Percentiles rank a stretch among this genome's conserved stretches.
These are phyloP conservation scores for Epinephelus cyanopodus DNA, from an alignment of 2,113 vertebrate species.

Conservation along the genomic window DNA sequence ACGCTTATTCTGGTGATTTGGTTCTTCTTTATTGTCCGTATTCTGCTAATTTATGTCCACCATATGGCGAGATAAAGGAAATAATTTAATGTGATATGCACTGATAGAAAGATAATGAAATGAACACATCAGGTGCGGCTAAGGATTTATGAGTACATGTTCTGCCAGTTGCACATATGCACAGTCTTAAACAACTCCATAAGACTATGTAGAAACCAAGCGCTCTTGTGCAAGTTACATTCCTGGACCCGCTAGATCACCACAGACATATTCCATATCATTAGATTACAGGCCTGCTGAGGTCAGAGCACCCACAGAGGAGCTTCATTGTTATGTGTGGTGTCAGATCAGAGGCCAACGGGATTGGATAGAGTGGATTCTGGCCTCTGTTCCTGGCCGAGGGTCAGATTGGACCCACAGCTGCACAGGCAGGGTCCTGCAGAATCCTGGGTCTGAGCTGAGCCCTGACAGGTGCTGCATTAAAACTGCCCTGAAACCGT, in stretches of 20 bases:
- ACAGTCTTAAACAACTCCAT: conserved; percentile 15
- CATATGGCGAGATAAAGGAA: not conserved
- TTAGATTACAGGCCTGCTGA: conserved; percentile 72
- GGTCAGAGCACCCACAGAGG: conserved; percentile 65
- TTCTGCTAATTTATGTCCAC: not conserved
- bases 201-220: conserved; percentile 47
- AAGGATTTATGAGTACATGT: conserved; percentile 10
- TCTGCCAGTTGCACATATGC: conserved; percentile 33
- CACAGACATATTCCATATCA: conserved; percentile 74
- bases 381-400: conserved; percentile 50
- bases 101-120: not conserved
- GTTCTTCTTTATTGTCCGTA: no score
- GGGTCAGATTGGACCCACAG: conserved; percentile 74
- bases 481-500: conserved; percentile 65
- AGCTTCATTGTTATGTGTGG: conserved; percentile 69
- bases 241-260: conserved; percentile 65
- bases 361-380: conserved; percentile 39
- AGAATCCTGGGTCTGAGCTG: conserved; percentile 67
- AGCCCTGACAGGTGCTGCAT: conserved; percentile 82
- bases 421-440: conserved; percentile 67
- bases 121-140: not conserved
- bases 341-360: conserved; percentile 70
- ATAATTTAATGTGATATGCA: not conserved
- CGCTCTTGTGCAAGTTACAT: conserved; percentile 65
- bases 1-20: no score